These are phyloP conservation scores for Acanthaster planci DNA, from an alignment of 35 echinoderm and acorn worm species.

Conservation along the genomic window DNA sequence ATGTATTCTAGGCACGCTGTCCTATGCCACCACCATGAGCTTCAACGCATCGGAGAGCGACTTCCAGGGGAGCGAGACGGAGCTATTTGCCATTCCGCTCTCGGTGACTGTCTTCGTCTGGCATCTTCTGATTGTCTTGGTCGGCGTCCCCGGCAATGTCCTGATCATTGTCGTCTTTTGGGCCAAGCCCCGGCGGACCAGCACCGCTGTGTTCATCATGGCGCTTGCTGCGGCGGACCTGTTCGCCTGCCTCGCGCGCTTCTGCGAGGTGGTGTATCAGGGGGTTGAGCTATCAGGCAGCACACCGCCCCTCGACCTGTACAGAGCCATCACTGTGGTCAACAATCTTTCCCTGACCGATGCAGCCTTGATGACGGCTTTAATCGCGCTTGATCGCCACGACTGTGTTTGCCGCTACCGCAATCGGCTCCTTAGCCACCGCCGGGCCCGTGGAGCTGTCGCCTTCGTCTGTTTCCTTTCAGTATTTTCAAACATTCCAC, in stretches of 20 bases:
- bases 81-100: too few relatives aligned
- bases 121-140: conserved; percentile 12
- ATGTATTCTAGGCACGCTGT: too few relatives aligned
- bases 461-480: background rate
- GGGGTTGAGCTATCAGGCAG: background rate
- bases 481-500: background rate
- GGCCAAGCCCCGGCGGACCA: conserved; percentile 7
- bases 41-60: too few relatives aligned
- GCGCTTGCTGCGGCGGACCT: conserved; percentile 33
- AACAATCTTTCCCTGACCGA: conserved; percentile 3
- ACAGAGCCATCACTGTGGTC: background rate
- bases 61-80: too few relatives aligned
- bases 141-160: conserved; percentile 34
- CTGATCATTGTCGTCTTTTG: conserved; percentile 29
- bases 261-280: background rate
- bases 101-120: background rate
- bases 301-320: background rate
- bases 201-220: conserved; percentile 34
- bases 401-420: conserved; percentile 5
- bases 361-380: conserved; percentile 2
- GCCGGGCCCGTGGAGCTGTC: background rate
- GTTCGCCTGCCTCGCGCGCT: background rate
- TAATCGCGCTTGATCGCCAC: conserved; percentile 38
- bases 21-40: too few relatives aligned
- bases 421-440: conserved; percentile 3